These are phyloP conservation scores for Myotis lucifugus DNA, from an alignment of 2,113 vertebrate species.

Conservation along the genomic window DNA sequence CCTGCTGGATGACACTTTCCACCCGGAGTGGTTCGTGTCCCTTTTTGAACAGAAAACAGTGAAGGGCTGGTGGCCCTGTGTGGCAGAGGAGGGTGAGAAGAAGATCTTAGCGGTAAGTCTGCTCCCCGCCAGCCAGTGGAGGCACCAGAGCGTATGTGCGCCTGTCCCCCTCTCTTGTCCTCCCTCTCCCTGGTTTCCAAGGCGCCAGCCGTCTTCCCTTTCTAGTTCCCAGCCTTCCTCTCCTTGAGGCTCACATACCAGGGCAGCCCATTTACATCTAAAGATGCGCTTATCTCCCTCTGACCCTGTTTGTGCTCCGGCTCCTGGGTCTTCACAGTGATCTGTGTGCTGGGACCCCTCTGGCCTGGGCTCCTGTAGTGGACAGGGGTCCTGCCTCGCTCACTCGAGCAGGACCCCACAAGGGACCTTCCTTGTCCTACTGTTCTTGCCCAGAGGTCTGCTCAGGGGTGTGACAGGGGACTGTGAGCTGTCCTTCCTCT, in stretches of 20 bases:
- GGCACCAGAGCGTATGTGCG: fast-evolving
- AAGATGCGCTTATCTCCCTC: background rate
- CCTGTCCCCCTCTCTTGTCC: too few relatives aligned
- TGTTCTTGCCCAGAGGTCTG: background rate
- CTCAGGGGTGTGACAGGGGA: background rate
- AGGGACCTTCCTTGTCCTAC: background rate
- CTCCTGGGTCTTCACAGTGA: background rate
- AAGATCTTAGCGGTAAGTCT: slow-evolving; percentile 89
- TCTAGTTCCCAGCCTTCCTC: background rate
- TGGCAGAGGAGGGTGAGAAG: slow-evolving; percentile 83
- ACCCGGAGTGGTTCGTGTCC: slow-evolving; percentile 86
- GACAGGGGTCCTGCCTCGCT: background rate
- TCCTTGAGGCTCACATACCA: background rate
- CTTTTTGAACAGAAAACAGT: slow-evolving; percentile 97
- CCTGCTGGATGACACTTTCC: slow-evolving; percentile 81
- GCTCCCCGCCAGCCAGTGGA: fast-evolving
- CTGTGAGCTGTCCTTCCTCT: background rate
- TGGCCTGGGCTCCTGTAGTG: background rate
- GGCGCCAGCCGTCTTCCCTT: background rate
- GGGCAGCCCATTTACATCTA: background rate
- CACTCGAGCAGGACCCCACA: background rate
- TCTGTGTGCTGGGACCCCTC: background rate
- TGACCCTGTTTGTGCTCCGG: background rate
- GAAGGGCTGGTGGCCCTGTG: slow-evolving; percentile 98
- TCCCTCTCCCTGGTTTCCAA: background rate